Conservation (phyloP, 2,113 vertebrate genomes). For the Ancistrus triradiatus region DNA sequence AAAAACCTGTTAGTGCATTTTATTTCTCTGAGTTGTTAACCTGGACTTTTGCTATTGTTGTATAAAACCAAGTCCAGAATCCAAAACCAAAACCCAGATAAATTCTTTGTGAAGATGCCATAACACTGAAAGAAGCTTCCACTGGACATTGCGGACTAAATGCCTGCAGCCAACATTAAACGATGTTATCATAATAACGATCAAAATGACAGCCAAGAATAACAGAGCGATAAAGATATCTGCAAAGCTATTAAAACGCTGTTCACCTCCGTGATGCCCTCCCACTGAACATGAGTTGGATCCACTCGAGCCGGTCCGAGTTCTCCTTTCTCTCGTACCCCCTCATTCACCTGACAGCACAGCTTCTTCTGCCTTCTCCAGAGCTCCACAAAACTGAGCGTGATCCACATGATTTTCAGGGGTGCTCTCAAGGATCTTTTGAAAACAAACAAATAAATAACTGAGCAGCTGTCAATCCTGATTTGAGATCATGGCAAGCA, state of each 20-base stretch:
- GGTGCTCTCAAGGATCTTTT: constrained; percentile 91
- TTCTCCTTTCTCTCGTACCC: constrained; percentile 92
- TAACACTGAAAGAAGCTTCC: too few species aligned
- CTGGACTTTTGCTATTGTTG: too few species aligned
- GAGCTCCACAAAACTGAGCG: constrained; percentile 73
- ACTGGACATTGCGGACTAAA: too few species aligned
- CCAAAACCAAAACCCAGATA: too few species aligned
- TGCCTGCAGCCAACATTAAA: too few species aligned
- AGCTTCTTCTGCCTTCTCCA: constrained; percentile 87
- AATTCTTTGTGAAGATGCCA: too few species aligned
- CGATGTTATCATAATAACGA: too few species aligned
- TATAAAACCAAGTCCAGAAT: too few species aligned
- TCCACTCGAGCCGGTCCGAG: constrained; percentile 91
- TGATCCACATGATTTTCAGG: constrained; percentile 78
- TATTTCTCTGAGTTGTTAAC: too few species aligned
- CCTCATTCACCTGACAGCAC: constrained; percentile 91
- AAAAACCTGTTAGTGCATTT: too few species aligned
- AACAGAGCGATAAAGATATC: background rate
- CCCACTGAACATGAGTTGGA: constrained; percentile 88
- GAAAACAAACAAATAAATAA: constrained; percentile 15
- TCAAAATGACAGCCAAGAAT: background rate
- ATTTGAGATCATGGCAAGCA: background rate
- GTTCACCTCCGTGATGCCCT: constrained; percentile 82
- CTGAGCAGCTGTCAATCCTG: background rate
- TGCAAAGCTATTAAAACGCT: too few species aligned